phyloP scores from a whole-genome alignment of 2,797 vertebrate genomes.

The Tarsius wallacei region DNA sequence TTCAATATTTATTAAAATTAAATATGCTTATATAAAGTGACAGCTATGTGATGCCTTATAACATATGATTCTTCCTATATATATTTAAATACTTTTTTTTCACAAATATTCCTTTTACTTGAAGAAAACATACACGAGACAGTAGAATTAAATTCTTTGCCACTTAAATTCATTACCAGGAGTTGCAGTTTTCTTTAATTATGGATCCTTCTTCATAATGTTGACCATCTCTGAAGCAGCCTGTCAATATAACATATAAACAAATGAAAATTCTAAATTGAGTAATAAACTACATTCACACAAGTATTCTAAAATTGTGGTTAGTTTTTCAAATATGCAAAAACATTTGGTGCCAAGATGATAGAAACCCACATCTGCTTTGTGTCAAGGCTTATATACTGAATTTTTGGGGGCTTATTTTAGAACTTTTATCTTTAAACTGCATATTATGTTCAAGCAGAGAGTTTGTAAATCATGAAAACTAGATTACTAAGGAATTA shows the following conservation, averaged over 20 bases:
- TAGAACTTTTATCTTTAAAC: slow-evolving; percentile 29
- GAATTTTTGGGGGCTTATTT: slow-evolving; percentile 28
- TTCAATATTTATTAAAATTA: background rate
- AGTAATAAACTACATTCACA: slow-evolving; percentile 46
- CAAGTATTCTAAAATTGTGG: background rate
- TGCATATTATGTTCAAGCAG: slow-evolving; percentile 18
- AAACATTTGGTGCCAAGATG: slow-evolving; percentile 22
- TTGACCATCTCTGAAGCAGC: slow-evolving; percentile 89
- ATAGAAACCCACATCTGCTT: background rate
- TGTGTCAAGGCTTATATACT: background rate
- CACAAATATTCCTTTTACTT: background rate
- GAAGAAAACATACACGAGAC: background rate
- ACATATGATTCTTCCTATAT: background rate
- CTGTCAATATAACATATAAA: slow-evolving; percentile 87
- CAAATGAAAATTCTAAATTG: slow-evolving; percentile 62
- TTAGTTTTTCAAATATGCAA: background rate
- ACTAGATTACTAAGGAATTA: slow-evolving; percentile 20
- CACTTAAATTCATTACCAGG: slow-evolving; percentile 89
- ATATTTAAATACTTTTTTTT: slow-evolving; percentile 14
- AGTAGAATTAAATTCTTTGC: slow-evolving; percentile 62
- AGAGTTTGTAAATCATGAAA: slow-evolving; percentile 53
- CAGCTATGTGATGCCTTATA: background rate
- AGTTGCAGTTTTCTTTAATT: slow-evolving; percentile 92
- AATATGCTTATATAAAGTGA: background rate
- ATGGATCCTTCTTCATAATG: slow-evolving; percentile 89